Conservation (phyloP, 2,888 invertebrate species). For the Tetragnatha montana region DNA sequence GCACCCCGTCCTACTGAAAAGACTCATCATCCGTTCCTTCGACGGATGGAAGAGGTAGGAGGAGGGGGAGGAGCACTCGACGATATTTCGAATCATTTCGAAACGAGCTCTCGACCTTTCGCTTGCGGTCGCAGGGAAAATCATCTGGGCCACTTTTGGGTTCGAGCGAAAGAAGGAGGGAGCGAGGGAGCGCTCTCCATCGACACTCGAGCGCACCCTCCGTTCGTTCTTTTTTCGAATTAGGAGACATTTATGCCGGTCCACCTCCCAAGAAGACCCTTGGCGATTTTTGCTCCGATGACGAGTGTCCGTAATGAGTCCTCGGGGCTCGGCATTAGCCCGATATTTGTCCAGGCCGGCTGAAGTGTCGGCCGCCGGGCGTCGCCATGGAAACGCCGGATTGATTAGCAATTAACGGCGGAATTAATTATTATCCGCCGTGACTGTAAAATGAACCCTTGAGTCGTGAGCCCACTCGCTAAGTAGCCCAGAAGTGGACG, state of each 20-base stretch:
- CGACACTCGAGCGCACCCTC: slow-evolving; percentile 27
- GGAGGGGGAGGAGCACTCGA: neutral
- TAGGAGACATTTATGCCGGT: slow-evolving; percentile 34
- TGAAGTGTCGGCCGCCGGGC: slow-evolving; percentile 50
- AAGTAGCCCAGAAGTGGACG: slow-evolving; percentile 46
- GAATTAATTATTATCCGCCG: slow-evolving; percentile 73
- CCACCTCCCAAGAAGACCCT: neutral
- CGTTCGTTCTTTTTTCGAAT: slow-evolving; percentile 47
- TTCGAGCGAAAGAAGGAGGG: neutral
- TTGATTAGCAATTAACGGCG: slow-evolving; percentile 73
- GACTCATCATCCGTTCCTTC: neutral
- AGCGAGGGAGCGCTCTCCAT: neutral
- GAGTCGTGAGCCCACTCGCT: slow-evolving; percentile 70
- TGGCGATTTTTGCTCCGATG: slow-evolving; percentile 29
- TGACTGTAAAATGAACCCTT: slow-evolving; percentile 72
- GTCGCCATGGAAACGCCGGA: slow-evolving; percentile 71
- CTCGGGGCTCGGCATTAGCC: slow-evolving; percentile 38
- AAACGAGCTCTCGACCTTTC: slow-evolving; percentile 2
- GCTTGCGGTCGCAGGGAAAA: neutral
- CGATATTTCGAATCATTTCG: slow-evolving; percentile 3
- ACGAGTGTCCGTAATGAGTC: slow-evolving; percentile 60
- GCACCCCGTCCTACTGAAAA: too few relatives aligned
- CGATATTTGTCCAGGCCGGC: slow-evolving; percentile 67
- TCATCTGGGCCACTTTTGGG: slow-evolving; percentile 1
- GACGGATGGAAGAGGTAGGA: neutral